These are phyloP conservation scores for Notodonta ziczac DNA, from an alignment of 2,888 invertebrate species.

Conservation along the genomic window DNA sequence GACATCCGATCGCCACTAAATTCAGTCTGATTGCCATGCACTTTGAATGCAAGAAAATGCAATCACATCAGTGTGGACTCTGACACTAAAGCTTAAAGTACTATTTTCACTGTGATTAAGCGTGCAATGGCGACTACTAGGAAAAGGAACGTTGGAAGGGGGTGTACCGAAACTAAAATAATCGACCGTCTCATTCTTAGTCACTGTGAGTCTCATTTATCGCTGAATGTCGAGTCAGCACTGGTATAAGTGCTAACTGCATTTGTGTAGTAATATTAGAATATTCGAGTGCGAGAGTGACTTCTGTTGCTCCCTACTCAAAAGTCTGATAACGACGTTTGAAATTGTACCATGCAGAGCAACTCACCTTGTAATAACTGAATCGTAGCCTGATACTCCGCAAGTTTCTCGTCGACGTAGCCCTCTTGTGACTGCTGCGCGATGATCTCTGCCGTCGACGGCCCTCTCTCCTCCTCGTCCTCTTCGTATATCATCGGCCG, in stretches of 20 bases:
- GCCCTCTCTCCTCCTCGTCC: conserved; percentile 89
- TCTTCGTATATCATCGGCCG: conserved; percentile 86
- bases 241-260: not conserved
- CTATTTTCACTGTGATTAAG: too few relatives aligned
- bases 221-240: not conserved
- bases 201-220: not conserved
- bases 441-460: conserved; percentile 95
- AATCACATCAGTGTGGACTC: too few relatives aligned
- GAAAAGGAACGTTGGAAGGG: too few relatives aligned
- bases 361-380: conserved; percentile 93
- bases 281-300: not conserved
- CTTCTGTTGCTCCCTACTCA: not conserved
- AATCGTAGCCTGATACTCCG: conserved; percentile 97
- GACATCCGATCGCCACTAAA: too few relatives aligned
- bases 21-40: too few relatives aligned
- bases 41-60: too few relatives aligned
- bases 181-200: not conserved
- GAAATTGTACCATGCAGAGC: too few relatives aligned
- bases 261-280: too few relatives aligned
- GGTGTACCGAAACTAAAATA: not conserved
- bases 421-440: conserved; percentile 97
- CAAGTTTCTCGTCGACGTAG: conserved; percentile 96
- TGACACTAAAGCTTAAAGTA: too few relatives aligned
- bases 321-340: too few relatives aligned
- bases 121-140: too few relatives aligned